phyloP scores from a whole-genome alignment of 2,113 vertebrate genomes.

The Ictidomys tridecemlineatus region DNA sequence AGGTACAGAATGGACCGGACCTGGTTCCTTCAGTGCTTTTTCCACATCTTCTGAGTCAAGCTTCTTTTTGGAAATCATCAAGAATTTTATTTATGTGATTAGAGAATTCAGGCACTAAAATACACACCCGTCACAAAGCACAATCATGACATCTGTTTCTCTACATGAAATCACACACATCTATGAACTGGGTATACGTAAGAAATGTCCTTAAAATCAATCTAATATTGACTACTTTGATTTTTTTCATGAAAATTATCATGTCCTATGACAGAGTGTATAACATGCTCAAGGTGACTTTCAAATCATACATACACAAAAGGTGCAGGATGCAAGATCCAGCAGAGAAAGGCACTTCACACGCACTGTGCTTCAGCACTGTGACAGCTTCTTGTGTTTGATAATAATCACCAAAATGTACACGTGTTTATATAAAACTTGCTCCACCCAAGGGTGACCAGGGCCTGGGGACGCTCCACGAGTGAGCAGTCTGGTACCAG shows the following conservation, averaged over 20 bases:
- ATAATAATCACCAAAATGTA: neutral
- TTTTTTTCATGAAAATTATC: neutral
- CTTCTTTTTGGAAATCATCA: neutral
- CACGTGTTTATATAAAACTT: neutral
- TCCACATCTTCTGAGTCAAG: neutral
- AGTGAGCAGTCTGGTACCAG: accelerated
- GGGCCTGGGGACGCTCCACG: neutral
- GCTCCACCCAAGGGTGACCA: neutral
- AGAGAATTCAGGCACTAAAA: neutral
- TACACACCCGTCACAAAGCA: neutral
- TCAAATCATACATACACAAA: neutral
- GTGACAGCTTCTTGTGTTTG: neutral
- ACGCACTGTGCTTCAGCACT: neutral
- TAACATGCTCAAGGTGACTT: neutral
- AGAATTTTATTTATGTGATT: neutral
- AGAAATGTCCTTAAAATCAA: neutral
- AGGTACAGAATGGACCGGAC: neutral
- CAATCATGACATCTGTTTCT: neutral
- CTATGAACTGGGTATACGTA: neutral
- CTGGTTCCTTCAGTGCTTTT: neutral
- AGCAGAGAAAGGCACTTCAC: neutral
- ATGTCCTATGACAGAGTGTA: neutral
- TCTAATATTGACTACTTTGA: neutral
- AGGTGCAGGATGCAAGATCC: neutral
- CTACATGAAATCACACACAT: neutral